Evolutionary conservation across 1,140 invertebrate species (phyloP), one percentile per base, ranked within the genome.

Genomic region (Chrysomallon squamiferum): DNA sequence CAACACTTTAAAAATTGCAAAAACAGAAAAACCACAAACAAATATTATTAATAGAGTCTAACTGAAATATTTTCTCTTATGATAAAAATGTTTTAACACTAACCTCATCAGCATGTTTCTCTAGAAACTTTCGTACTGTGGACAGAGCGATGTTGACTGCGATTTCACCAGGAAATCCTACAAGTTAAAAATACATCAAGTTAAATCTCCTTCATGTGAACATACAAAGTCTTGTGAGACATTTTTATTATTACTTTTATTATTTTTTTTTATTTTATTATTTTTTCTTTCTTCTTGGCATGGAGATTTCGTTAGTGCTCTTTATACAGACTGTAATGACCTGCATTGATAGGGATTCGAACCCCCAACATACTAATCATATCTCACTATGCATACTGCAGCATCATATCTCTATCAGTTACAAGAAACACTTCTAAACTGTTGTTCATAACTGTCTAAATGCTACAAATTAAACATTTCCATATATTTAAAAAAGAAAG

Each of bases 101-200:
- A 66, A 78, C 50, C 32, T 52, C 64, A 61, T 88, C 85, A 9
- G 80, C 75, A 81, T 93, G 88, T 18, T 88, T 77, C 78, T 91
- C 88, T 25, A 95, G 84, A 84, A 89, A 92, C 59, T 89, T 86
- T 65, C 92, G 87, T 0, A 92, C 89, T 20, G 89, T 89, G 15
- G 84, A 80, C 15, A 93, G 73, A 49, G 92, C 93, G 20, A 95
- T 89, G 76, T 91, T 87, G 6, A 92, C 90, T 0, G 93, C 93
- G 41, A 89, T 80, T 69, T 89, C 87, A 85, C 91, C 91, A 1
- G 93, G 93, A 86, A 94, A 95, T 3, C 92, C 87, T 88, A 68
- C 27, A 78, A 75, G 68, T 61, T 75, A 18, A 62, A 65, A 25
- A 29, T 54, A 27, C 30, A 59, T n/a, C 43, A 57, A 15, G 25